A percentile compares a stretch with the other conserved stretches of the same genome.
Conservation (phyloP, 1,140 invertebrate genomes). For the Frieseomelitta varia region DNA sequence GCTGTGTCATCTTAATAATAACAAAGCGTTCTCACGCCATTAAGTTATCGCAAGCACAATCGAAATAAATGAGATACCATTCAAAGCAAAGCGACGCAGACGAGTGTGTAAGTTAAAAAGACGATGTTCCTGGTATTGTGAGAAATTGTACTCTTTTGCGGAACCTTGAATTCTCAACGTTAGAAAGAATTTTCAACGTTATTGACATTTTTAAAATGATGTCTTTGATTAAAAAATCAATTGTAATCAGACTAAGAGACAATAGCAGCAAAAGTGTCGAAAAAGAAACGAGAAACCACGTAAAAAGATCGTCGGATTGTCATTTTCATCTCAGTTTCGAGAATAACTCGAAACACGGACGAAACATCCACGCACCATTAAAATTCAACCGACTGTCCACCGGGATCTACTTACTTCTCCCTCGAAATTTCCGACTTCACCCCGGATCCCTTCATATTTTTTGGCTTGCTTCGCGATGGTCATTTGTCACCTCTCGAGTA, state of each 20-base stretch:
- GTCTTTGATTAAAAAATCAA: not conserved
- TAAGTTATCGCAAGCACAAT: not conserved
- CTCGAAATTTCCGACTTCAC: not conserved
- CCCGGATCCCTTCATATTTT: slow-evolving; percentile 18
- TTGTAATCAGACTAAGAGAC: not conserved
- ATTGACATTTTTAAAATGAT: not conserved
- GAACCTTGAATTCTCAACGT: not conserved
- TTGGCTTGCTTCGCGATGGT: slow-evolving; percentile 34
- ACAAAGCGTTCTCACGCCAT: not conserved
- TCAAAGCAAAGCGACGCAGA: not conserved
- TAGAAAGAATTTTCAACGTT: not conserved
- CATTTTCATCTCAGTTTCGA: too few relatives aligned
- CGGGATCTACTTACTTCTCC: not conserved
- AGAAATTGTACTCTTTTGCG: not conserved
- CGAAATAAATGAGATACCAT: not conserved
- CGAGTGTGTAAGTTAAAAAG: not conserved
- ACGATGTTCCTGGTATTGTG: not conserved
- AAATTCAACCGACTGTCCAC: not conserved
- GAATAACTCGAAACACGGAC: not conserved
- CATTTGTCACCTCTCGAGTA: slow-evolving; percentile 62
- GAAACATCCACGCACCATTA: not conserved
- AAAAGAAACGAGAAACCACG: not conserved
- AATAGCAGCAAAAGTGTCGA: not conserved
- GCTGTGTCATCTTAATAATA: not conserved
- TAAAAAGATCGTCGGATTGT: too few relatives aligned